Evolutionary conservation across 2,888 invertebrate species (phyloP).

Genomic region (Nomada goodeniana): DNA sequence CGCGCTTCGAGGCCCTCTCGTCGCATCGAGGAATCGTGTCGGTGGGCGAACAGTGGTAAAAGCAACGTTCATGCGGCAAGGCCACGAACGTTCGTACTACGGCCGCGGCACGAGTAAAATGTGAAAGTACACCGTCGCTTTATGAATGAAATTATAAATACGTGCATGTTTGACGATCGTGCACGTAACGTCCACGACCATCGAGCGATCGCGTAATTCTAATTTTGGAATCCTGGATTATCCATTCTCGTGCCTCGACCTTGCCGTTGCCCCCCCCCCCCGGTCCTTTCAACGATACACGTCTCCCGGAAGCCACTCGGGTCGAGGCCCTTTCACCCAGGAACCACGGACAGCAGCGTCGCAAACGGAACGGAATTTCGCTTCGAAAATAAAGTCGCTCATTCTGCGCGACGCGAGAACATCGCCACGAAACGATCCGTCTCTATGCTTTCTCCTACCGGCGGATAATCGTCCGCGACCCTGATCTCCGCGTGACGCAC

Average conservation of each 20-base stretch:
- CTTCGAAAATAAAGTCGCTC: too few species aligned
- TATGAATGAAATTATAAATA: constrained; percentile 77
- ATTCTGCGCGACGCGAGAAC: too few species aligned
- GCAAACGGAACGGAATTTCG: neutral
- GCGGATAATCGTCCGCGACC: neutral
- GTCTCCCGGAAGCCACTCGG: neutral
- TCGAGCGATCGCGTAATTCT: constrained; percentile 52
- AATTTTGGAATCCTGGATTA: constrained; percentile 58
- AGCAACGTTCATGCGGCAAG: constrained; percentile 47
- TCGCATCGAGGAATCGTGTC: constrained; percentile 39
- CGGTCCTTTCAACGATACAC: neutral
- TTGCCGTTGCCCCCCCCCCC: neutral
- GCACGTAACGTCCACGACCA: constrained; percentile 57
- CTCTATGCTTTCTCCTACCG: neutral
- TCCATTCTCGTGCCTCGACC: constrained; percentile 1
- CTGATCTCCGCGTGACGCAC: neutral
- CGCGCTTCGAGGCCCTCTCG: neutral
- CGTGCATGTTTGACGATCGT: constrained; percentile 64
- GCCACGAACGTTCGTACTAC: constrained; percentile 44
- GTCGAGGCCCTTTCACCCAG: neutral
- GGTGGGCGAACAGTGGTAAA: constrained; percentile 46
- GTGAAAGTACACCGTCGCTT: constrained; percentile 67
- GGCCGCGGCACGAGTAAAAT: constrained; percentile 44
- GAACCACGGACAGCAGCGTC: too few species aligned
- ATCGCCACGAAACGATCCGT: too few species aligned